Evolutionary conservation across 2,888 invertebrate genomes (phyloP).

Genomic region (Allolobophora icterica): DNA sequence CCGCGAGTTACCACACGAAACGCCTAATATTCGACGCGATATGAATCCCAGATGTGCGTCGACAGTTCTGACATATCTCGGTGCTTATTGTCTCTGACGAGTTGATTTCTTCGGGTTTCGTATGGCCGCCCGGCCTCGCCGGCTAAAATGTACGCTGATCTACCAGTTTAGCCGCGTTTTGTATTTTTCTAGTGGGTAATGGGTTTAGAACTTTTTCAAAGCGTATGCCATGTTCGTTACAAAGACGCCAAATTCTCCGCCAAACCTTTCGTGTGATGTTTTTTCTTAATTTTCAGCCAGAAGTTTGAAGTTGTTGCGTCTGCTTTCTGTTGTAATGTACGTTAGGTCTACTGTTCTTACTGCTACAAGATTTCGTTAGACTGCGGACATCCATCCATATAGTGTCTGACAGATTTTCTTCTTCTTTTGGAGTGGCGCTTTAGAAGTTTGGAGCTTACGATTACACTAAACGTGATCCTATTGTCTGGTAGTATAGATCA

Average conservation of each 20-base stretch:
- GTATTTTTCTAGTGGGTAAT: conserved; percentile 11
- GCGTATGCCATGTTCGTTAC: background rate
- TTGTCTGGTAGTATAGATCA: no score
- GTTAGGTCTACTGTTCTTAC: background rate
- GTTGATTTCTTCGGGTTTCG: background rate
- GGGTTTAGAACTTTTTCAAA: background rate
- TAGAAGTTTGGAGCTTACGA: no score
- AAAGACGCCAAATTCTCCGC: background rate
- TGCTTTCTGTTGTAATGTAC: background rate
- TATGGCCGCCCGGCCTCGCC: background rate
- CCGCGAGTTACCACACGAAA: background rate
- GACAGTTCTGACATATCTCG: background rate
- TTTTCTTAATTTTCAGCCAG: background rate
- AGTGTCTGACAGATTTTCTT: no score
- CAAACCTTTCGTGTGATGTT: background rate
- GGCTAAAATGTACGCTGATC: background rate
- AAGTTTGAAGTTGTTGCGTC: background rate
- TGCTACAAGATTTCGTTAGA: no score
- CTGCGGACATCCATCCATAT: no score
- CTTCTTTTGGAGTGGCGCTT: no score
- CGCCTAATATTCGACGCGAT: background rate
- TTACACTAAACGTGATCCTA: no score
- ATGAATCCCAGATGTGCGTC: conserved; percentile 17
- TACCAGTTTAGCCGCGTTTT: background rate
- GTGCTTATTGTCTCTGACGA: background rate